Percentiles rank a stretch among this genome's conserved stretches.
These are phyloP conservation scores for Rhamnusium bicolor DNA, from an alignment of 2,888 invertebrate species.

Conservation along the genomic window DNA sequence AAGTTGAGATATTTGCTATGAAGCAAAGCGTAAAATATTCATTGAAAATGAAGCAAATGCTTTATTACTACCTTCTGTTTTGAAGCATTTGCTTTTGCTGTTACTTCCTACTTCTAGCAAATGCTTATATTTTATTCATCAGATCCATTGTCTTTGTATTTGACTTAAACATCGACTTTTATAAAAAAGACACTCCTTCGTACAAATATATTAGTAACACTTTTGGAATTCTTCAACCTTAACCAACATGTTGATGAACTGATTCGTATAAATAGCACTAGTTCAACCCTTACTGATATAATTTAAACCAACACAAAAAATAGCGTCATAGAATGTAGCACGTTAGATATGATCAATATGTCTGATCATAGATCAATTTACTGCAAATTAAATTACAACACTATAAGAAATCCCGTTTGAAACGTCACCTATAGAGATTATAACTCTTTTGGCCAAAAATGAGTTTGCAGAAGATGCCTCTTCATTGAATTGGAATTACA, in stretches of 20 bases:
- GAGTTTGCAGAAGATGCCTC: background rate
- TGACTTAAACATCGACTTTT: background rate
- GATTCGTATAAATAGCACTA: background rate
- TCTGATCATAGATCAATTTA: background rate
- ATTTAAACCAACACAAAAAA: background rate
- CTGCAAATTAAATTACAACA: background rate
- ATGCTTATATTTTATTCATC: no score
- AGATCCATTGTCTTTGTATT: background rate
- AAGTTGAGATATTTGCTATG: no score
- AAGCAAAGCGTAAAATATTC: no score
- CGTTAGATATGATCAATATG: background rate
- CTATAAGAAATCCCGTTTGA: background rate
- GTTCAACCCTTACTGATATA: background rate
- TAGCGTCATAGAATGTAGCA: background rate
- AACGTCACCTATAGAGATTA: constrained; percentile 17
- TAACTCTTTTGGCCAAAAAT: background rate
- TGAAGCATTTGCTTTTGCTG: no score
- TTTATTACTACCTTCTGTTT: no score
- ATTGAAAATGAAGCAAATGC: no score
- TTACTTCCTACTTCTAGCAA: no score
- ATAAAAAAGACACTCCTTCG: background rate
- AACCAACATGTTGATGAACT: background rate
- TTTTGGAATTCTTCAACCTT: background rate
- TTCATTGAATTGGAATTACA: no score
- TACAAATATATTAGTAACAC: background rate